Conservation (phyloP, 2,888 invertebrate genomes). For the Agrochola litura region DNA sequence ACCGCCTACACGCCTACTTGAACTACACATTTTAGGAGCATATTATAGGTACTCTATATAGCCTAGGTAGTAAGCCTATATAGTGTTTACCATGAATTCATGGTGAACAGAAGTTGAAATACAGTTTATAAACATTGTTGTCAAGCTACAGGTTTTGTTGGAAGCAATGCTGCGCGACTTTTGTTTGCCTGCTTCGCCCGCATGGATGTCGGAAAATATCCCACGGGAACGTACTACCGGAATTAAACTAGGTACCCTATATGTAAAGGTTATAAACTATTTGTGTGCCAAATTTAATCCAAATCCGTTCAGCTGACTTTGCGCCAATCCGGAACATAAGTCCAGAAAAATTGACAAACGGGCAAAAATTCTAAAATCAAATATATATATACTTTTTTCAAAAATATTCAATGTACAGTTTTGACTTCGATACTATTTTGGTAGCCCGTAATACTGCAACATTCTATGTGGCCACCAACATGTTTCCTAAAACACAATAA, state of each 20-base stretch:
- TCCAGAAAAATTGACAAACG: not conserved
- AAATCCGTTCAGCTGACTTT: not conserved
- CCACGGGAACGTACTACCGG: too few species aligned
- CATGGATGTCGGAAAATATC: too few species aligned
- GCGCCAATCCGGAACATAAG: not conserved
- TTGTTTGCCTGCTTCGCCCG: not conserved
- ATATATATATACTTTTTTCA: too few species aligned
- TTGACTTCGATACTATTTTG: too few species aligned
- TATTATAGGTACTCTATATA: not conserved
- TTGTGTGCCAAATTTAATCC: too few species aligned
- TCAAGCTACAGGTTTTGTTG: not conserved
- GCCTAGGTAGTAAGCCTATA: not conserved
- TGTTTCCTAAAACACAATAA: not conserved
- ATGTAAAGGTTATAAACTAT: too few species aligned
- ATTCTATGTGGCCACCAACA: not conserved
- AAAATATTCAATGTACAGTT: too few species aligned
- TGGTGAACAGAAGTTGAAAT: too few species aligned
- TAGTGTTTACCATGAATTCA: too few species aligned
- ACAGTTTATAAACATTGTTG: not conserved
- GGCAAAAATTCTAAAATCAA: too few species aligned
- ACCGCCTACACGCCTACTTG: conserved; percentile 6
- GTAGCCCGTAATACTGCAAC: not conserved
- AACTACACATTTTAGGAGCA: not conserved
- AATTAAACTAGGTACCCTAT: too few species aligned
- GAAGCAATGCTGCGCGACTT: not conserved